Conservation (phyloP, 2,888 invertebrate genomes). For the Leucoma salicis region DNA sequence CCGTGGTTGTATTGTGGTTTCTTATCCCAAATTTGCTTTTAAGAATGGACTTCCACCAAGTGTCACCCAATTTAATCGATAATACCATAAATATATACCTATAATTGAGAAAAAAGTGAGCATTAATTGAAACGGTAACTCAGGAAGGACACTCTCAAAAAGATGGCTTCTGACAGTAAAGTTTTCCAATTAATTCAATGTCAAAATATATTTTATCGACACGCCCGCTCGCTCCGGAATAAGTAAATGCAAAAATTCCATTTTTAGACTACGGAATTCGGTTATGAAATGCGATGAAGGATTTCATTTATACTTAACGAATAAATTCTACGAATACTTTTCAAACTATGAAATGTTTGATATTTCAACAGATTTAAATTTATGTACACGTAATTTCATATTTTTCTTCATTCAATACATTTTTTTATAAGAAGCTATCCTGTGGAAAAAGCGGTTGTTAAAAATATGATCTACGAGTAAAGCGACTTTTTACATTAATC, state of each 20-base stretch:
- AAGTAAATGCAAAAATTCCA: constrained; percentile 30
- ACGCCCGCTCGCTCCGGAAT: constrained; percentile 16
- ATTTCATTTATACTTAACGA: constrained; percentile 29
- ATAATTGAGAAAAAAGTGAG: constrained; percentile 23
- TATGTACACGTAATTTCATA: constrained; percentile 26
- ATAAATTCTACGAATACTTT: constrained; percentile 41
- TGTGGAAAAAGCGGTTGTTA: no score
- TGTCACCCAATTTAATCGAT: no score
- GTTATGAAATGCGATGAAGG: constrained; percentile 34
- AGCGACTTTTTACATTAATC: no score
- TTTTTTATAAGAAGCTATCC: no score
- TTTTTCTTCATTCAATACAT: no score
- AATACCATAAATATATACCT: no score
- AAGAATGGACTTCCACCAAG: no score
- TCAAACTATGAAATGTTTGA: constrained; percentile 40
- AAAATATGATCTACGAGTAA: no score
- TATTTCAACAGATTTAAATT: constrained; percentile 31
- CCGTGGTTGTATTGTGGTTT: no score
- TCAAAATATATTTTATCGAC: constrained; percentile 42
- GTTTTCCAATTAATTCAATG: constrained; percentile 50
- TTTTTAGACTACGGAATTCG: constrained; percentile 27
- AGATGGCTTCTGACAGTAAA: constrained; percentile 37
- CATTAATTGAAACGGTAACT: constrained; percentile 36
- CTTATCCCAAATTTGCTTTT: no score
- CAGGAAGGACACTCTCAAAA: constrained; percentile 21